Conservation (phyloP, 1,140 invertebrate species). For the Geopemphigus sp. region DNA sequence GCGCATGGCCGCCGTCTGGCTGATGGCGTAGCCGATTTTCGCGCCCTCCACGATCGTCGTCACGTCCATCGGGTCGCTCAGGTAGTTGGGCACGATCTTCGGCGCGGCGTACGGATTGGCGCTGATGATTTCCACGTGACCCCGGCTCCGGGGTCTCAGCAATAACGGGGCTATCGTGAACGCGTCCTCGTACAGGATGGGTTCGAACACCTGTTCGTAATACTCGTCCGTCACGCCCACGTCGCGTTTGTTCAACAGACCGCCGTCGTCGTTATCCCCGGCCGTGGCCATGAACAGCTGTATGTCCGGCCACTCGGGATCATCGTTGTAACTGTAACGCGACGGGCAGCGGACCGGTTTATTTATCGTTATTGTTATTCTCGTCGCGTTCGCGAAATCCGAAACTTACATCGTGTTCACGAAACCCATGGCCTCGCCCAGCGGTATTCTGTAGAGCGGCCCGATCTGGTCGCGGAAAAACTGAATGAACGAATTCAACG, state of each 20-base stretch:
- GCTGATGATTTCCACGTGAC: conserved; percentile 66
- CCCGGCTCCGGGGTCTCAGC: conserved; percentile 69
- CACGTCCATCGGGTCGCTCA: conserved; percentile 53
- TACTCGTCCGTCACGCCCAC: conserved; percentile 67
- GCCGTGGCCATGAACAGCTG: conserved; percentile 71
- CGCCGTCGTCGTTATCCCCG: conserved; percentile 73
- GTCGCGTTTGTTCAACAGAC: conserved; percentile 66
- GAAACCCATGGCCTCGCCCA: conserved; percentile 74
- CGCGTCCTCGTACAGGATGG: conserved; percentile 66
- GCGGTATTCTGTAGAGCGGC: conserved; percentile 66
- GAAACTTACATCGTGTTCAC: conserved; percentile 64
- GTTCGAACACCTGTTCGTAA: conserved; percentile 67
- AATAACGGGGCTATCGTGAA: conserved; percentile 67
- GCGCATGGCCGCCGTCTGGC: conserved; percentile 64
- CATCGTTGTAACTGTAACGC: conserved; percentile 61
- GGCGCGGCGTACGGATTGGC: conserved; percentile 69
- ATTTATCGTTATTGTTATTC: too few species aligned
- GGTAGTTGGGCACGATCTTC: conserved; percentile 79
- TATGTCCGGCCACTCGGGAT: conserved; percentile 69
- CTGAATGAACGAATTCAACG: conserved; percentile 58
- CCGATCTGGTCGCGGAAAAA: conserved; percentile 63
- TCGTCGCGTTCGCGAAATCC: too few species aligned
- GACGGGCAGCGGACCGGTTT: too few species aligned
- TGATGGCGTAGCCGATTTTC: conserved; percentile 65
- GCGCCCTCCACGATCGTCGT: conserved; percentile 64